Percentiles rank a stretch among this genome's conserved stretches.
phyloP scores from a whole-genome alignment of 2,797 vertebrate species.

The Sebastes hopkinsi region DNA sequence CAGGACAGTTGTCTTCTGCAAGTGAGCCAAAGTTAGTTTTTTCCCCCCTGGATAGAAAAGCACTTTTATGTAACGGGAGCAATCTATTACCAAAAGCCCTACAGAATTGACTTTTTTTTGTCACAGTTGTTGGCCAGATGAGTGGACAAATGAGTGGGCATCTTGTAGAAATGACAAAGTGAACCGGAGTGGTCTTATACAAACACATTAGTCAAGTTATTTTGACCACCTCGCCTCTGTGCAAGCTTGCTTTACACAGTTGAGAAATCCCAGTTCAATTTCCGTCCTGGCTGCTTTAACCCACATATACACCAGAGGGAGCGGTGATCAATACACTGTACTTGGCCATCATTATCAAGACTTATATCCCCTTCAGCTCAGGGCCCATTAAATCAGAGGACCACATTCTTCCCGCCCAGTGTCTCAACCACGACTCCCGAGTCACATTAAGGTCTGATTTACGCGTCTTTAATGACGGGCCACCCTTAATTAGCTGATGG shows the following conservation, averaged over 20 bases:
- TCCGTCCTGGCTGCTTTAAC: slow-evolving; percentile 68
- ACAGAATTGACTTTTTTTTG: slow-evolving; percentile 7
- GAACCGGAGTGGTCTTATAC: slow-evolving; percentile 50
- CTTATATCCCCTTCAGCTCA: slow-evolving; percentile 75
- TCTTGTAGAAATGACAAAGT: slow-evolving; percentile 59
- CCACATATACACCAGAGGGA: slow-evolving; percentile 74
- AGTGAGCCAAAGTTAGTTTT: slow-evolving; percentile 17
- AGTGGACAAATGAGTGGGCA: slow-evolving; percentile 42
- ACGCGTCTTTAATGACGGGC: slow-evolving; percentile 76
- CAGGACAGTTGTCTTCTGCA: slow-evolving; percentile 13
- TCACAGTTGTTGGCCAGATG: slow-evolving; percentile 23
- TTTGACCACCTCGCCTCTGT: slow-evolving; percentile 47
- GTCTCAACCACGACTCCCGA: slow-evolving; percentile 65
- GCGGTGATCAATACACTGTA: slow-evolving; percentile 78
- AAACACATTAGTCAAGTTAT: slow-evolving; percentile 78
- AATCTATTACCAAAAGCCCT: slow-evolving; percentile 15
- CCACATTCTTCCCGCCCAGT: slow-evolving; percentile 68
- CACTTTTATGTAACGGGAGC: slow-evolving; percentile 4
- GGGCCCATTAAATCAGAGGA: slow-evolving; percentile 78
- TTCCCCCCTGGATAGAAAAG: not conserved
- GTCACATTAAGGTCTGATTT: slow-evolving; percentile 80
- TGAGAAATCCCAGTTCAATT: slow-evolving; percentile 71
- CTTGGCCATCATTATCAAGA: slow-evolving; percentile 81
- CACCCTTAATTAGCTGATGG: slow-evolving; percentile 79
- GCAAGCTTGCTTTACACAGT: slow-evolving; percentile 41